Conservation (phyloP, 2,888 invertebrate species). For the Nineta flava region DNA sequence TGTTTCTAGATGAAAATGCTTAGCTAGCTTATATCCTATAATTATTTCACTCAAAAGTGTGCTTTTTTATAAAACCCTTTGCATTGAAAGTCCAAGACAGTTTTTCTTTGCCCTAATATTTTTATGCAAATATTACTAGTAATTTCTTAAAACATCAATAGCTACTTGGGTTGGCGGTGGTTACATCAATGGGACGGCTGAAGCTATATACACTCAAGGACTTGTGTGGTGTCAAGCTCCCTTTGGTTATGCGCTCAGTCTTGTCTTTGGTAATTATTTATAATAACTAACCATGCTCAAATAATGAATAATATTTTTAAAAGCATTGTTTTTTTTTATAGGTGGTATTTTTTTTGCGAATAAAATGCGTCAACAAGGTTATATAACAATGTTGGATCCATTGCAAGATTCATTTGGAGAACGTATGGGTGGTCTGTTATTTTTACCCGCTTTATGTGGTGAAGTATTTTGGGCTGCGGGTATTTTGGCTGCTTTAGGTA, state of each 20-base stretch:
- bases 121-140: too few species aligned
- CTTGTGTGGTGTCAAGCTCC: constrained; percentile 98
- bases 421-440: constrained; percentile 92
- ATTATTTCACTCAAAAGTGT: too few species aligned
- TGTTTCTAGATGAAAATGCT: too few species aligned
- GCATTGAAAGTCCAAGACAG: too few species aligned
- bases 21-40: too few species aligned
- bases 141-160: constrained; percentile 24
- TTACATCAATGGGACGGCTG: constrained; percentile 98
- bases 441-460: constrained; percentile 90
- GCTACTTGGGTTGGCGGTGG: constrained; percentile 99
- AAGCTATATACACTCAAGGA: constrained; percentile 85
- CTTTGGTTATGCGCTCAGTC: constrained; percentile 92
- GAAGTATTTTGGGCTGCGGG: constrained; percentile 99
- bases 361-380: constrained; percentile 93
- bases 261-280: constrained; percentile 67
- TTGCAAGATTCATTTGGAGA: constrained; percentile 93
- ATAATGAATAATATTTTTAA: not conserved
- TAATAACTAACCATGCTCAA: not conserved
- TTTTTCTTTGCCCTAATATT: too few species aligned
- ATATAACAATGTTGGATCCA: constrained; percentile 97
- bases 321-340: constrained; percentile 21
- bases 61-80: too few species aligned
- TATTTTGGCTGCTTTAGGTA: constrained; percentile 85
- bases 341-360: constrained; percentile 97